A percentile compares a stretch with the other conserved stretches of the same genome.
These are phyloP conservation scores for Asarcornis scutulata DNA, from an alignment of 2,113 vertebrate genomes.

Conservation along the genomic window DNA sequence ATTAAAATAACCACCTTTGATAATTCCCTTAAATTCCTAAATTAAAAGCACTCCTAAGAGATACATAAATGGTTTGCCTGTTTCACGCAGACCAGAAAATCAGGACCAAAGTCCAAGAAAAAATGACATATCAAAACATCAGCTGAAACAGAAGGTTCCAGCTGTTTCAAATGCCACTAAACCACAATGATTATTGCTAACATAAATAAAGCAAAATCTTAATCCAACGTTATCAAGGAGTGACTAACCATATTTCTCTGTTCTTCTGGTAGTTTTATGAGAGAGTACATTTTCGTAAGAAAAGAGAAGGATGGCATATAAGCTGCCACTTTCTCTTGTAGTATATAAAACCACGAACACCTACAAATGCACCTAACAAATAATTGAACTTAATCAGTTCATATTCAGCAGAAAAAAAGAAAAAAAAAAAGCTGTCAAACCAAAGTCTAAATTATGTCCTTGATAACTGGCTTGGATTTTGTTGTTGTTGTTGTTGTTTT, in stretches of 20 bases:
- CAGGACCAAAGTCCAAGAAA: conserved; percentile 44
- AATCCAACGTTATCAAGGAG: conserved; percentile 59
- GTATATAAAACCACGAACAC: background rate
- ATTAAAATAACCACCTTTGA: conserved; percentile 48
- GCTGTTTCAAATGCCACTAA: conserved; percentile 64
- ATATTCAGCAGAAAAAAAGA: background rate
- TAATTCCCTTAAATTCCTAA: conserved; percentile 49
- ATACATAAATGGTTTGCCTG: conserved; percentile 42
- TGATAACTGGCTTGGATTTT: conserved; percentile 41
- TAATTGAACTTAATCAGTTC: background rate
- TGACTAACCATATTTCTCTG: conserved; percentile 17
- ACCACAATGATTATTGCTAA: conserved; percentile 69
- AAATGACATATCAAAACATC: conserved; percentile 63
- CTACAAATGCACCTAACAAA: background rate
- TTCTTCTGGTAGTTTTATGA: conserved; percentile 37
- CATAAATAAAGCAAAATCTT: conserved; percentile 66
- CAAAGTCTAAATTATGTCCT: conserved; percentile 19
- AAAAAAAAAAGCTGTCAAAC: conserved; percentile 14
- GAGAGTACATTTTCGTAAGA: background rate
- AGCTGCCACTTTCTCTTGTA: background rate
- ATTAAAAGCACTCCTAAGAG: conserved; percentile 46
- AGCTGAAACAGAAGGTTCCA: conserved; percentile 67
- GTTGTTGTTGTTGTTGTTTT: background rate
- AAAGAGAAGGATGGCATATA: background rate
- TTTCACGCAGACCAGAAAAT: conserved; percentile 47